Evolutionary conservation across 2,797 vertebrate genomes (phyloP).

Genomic region (Tapera naevia): DNA sequence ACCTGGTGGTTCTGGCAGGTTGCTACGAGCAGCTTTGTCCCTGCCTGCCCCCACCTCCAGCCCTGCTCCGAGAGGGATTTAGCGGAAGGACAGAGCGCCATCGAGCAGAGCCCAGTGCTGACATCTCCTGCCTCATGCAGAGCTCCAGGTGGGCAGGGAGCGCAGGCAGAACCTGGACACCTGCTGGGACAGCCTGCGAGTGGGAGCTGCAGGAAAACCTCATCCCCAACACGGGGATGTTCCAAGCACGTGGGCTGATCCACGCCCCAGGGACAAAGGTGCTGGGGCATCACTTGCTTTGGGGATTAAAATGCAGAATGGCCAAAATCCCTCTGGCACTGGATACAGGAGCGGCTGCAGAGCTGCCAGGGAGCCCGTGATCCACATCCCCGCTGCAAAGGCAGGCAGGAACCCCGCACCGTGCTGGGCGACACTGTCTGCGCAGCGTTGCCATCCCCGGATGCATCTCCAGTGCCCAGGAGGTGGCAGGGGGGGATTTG

Average conservation of each 20-base stretch:
- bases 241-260: accelerated
- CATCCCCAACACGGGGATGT: accelerated
- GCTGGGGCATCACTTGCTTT: accelerated
- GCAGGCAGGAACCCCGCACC: accelerated
- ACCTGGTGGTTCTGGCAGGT: accelerated
- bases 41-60: background rate
- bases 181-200: background rate
- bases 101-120: background rate
- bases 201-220: background rate
- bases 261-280: accelerated
- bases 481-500: background rate
- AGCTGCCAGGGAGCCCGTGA: accelerated
- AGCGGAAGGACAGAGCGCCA: background rate
- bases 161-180: background rate
- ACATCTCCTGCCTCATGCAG: background rate
- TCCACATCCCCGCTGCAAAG: accelerated
- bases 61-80: accelerated
- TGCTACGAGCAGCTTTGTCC: background rate
- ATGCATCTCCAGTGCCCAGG: accelerated
- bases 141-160: background rate
- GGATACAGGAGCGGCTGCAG: background rate
- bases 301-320: accelerated
- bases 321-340: accelerated
- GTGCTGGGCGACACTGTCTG: accelerated
- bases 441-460: accelerated